Percentiles rank a stretch among this genome's conserved stretches.
Conservation (phyloP, 2,888 invertebrate genomes). For the Lepidocyrtinus sp. region DNA sequence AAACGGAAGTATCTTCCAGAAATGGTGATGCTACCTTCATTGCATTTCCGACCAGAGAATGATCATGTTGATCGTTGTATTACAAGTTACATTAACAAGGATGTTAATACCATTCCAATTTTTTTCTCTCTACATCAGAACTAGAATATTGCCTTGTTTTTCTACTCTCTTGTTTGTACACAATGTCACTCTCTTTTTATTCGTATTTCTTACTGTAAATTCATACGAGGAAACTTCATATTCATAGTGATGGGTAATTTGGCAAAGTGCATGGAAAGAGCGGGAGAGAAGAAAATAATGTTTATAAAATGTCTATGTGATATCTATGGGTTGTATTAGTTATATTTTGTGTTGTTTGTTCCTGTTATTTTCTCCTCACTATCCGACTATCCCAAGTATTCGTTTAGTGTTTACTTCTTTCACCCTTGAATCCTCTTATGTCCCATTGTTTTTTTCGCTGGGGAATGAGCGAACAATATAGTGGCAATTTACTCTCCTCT, state of each 20-base stretch:
- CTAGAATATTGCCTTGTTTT: too few relatives aligned
- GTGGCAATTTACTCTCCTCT: conserved; percentile 12
- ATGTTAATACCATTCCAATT: conserved; percentile 21
- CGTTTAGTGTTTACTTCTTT: neutral
- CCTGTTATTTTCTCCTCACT: conserved; percentile 22
- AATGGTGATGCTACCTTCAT: conserved; percentile 34
- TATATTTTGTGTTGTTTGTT: conserved; percentile 40
- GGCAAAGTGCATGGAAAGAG: conserved; percentile 40
- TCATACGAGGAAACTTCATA: conserved; percentile 47
- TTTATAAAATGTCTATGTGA: conserved; percentile 51
- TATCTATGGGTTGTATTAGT: conserved; percentile 36
- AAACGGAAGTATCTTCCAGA: conserved; percentile 49
- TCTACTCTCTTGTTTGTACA: neutral
- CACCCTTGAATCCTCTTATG: conserved; percentile 46
- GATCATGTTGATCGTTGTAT: neutral
- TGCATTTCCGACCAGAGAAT: conserved; percentile 23
- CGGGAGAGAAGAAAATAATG: conserved; percentile 17
- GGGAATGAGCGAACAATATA: conserved; percentile 47
- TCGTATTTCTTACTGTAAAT: neutral
- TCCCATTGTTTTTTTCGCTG: conserved; percentile 46
- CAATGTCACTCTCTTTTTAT: neutral
- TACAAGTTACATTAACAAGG: conserved; percentile 16
- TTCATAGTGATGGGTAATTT: conserved; percentile 57
- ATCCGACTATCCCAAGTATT: neutral
- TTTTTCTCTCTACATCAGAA: too few relatives aligned